Evolutionary conservation across 53 echinoderm and acorn worm species (phyloP).

Genomic region (Holothuria scabra): DNA sequence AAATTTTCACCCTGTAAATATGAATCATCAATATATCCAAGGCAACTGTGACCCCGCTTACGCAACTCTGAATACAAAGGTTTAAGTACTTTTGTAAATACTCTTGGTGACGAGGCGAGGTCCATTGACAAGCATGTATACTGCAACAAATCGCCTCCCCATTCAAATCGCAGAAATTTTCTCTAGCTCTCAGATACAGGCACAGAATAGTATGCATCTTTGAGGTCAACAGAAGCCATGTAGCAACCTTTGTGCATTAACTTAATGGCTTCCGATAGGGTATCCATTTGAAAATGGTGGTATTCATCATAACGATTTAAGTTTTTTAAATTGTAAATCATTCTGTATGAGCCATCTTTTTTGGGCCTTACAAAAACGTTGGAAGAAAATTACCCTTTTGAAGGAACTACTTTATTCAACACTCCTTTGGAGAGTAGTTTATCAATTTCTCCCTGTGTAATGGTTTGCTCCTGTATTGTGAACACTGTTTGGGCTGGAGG

Average conservation of each 20-base stretch:
- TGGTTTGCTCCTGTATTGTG: no score
- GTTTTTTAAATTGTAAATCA: no score
- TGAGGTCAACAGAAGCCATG: constrained; percentile 59
- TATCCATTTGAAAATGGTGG: constrained; percentile 56
- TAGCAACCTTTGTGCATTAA: constrained; percentile 55
- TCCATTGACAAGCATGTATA: constrained; percentile 40
- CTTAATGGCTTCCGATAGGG: constrained; percentile 39
- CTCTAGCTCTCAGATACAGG: constrained; percentile 22
- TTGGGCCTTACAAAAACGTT: no score
- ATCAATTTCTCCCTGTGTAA: constrained; percentile 30
- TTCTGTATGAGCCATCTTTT: no score
- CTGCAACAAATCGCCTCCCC: constrained; percentile 12
- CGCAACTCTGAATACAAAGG: constrained; percentile 45
- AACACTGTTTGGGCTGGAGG: no score
- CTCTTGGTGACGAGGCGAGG: constrained; percentile 46
- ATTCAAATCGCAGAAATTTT: constrained; percentile 48
- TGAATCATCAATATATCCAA: constrained; percentile 57
- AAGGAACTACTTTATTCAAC: no score
- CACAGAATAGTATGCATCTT: constrained; percentile 69
- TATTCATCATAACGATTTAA: no score
- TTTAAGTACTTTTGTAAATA: constrained; percentile 61
- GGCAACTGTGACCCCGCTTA: constrained; percentile 20
- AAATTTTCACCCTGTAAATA: constrained; percentile 35
- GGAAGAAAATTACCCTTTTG: no score
- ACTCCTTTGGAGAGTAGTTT: no score